phyloP scores from a whole-genome alignment of 2,797 vertebrate species.

The Peromyscus eremicus region DNA sequence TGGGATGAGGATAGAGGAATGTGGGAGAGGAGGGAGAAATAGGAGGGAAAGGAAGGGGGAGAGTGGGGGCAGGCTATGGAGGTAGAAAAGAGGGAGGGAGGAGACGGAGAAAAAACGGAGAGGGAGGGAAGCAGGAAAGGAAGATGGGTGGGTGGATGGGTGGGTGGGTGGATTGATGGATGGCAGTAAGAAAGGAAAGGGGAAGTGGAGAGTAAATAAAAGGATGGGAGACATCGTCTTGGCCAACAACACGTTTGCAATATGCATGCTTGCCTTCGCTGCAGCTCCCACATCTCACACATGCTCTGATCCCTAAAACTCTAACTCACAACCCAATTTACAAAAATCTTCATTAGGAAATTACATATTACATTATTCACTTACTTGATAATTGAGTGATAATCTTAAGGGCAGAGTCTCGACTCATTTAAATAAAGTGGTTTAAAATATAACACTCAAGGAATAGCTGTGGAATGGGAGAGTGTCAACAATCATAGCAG shows the following conservation, averaged over 20 bases:
- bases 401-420: slow-evolving; percentile 16
- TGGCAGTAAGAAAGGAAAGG: background rate
- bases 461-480: background rate
- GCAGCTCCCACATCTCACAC: background rate
- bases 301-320: background rate
- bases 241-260: rapidly evolving
- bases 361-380: background rate
- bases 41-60: background rate
- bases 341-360: background rate
- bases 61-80: background rate
- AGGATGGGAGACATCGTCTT: background rate
- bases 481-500: background rate
- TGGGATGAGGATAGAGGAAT: too few relatives aligned
- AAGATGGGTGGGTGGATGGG: too few relatives aligned
- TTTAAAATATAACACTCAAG: background rate
- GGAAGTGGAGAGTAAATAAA: too few relatives aligned
- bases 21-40: background rate
- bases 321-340: background rate
- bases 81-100: too few relatives aligned
- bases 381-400: slow-evolving; percentile 11
- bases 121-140: too few relatives aligned
- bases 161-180: too few relatives aligned
- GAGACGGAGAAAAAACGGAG: rapidly evolving
- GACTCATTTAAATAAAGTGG: slow-evolving; percentile 17
- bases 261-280: rapidly evolving